A percentile compares a stretch with the other conserved stretches of the same genome.
Evolutionary conservation across 2,888 invertebrate genomes (phyloP).

Genomic region (Drymonia ruficornis): DNA sequence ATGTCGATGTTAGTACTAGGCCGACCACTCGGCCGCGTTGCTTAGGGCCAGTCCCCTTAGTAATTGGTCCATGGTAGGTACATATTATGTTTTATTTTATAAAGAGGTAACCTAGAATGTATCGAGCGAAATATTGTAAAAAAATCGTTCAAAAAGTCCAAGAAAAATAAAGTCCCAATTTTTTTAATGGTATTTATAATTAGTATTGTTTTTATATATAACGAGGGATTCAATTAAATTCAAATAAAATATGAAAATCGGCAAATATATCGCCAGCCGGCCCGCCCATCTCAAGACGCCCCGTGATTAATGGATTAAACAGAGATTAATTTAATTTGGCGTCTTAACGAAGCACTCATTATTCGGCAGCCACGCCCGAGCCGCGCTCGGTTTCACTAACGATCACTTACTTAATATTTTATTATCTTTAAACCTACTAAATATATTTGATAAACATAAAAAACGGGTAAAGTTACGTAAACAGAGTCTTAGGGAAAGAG

Average conservation of each 20-base stretch:
- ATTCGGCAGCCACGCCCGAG: slow-evolving; percentile 14
- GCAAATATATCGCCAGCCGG: slow-evolving; percentile 6
- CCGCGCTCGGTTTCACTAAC: slow-evolving; percentile 11
- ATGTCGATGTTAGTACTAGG: too few species aligned
- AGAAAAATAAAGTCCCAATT: too few species aligned
- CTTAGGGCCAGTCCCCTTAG: too few species aligned
- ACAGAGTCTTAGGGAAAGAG: too few species aligned
- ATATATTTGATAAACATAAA: too few species aligned
- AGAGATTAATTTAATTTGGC: slow-evolving; percentile 28
- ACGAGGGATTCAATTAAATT: not conserved
- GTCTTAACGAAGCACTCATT: slow-evolving; percentile 27
- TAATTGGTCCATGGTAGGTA: too few species aligned
- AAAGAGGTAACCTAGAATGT: too few species aligned
- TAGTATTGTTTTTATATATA: not conserved
- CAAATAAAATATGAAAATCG: slow-evolving; percentile 20
- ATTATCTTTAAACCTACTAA: not conserved
- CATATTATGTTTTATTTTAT: too few species aligned
- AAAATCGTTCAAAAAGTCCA: too few species aligned
- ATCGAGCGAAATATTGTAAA: too few species aligned
- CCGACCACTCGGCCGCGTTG: too few species aligned
- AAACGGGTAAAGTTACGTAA: too few species aligned
- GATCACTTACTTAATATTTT: slow-evolving; percentile 11
- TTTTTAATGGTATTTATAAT: not conserved
- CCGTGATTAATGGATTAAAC: slow-evolving; percentile 33
- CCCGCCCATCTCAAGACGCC: slow-evolving; percentile 18